Percentiles rank a stretch among this genome's conserved stretches.
These are phyloP conservation scores for Perizoma flavofasciatum DNA, from an alignment of 2,888 invertebrate species.

Conservation along the genomic window DNA sequence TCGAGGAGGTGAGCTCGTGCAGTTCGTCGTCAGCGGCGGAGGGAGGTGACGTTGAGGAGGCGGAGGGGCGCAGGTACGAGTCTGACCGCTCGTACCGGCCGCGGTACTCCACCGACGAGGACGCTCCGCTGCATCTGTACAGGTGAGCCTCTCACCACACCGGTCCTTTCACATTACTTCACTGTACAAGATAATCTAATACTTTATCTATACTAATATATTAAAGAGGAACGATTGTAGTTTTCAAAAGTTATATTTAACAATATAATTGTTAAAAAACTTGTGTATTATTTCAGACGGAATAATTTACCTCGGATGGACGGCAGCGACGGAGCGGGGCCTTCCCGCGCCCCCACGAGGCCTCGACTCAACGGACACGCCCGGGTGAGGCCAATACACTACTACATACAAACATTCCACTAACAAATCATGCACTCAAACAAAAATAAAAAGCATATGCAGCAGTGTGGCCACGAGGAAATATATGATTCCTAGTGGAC, in stretches of 20 bases:
- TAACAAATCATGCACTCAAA: background rate
- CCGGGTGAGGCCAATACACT: conserved; percentile 37
- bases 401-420: background rate
- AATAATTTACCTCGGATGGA: conserved; percentile 18
- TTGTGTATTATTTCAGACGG: conserved; percentile 26
- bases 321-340: conserved; percentile 34
- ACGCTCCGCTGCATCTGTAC: conserved; percentile 66
- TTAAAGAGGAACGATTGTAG: too few relatives aligned
- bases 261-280: background rate
- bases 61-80: conserved; percentile 59
- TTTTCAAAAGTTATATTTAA: too few relatives aligned
- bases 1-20: conserved; percentile 45
- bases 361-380: conserved; percentile 37
- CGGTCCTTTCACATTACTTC: background rate
- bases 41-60: conserved; percentile 32
- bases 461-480: too few relatives aligned
- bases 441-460: too few relatives aligned
- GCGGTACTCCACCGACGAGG: conserved; percentile 69
- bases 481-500: too few relatives aligned
- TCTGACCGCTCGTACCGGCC: conserved; percentile 76
- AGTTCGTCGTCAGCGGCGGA: conserved; percentile 41
- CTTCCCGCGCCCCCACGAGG: conserved; percentile 22
- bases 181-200: too few relatives aligned
- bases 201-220: too few relatives aligned
- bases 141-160: conserved; percentile 39